Conservation (phyloP, 2,888 invertebrate species). For the Cyclophora punctaria region DNA sequence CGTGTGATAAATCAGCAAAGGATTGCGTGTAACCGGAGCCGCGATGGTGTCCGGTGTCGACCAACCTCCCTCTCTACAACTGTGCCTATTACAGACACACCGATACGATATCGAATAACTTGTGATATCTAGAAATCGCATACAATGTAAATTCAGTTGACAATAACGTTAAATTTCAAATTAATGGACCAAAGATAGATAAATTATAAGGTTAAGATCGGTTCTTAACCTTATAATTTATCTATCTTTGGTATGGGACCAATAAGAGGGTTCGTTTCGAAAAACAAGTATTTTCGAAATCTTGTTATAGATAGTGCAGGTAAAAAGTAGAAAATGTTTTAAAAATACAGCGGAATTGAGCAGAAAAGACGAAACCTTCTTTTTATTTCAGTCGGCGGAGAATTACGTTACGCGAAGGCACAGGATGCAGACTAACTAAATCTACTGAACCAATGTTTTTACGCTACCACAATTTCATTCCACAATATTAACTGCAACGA, state of each 20-base stretch:
- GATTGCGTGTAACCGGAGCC: conserved; percentile 59
- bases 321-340: too few species aligned
- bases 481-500: too few species aligned
- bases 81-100: conserved; percentile 26
- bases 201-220: background rate
- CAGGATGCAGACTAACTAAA: too few species aligned
- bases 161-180: background rate
- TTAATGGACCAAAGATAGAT: background rate
- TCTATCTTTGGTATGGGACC: background rate
- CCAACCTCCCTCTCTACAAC: conserved; percentile 45
- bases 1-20: conserved; percentile 40
- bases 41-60: conserved; percentile 46
- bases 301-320: too few species aligned
- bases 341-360: too few species aligned
- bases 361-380: too few species aligned
- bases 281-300: too few species aligned
- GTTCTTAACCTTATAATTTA: too few species aligned
- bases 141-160: conserved; percentile 15
- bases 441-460: too few species aligned
- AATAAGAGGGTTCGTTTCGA: background rate
- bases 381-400: too few species aligned
- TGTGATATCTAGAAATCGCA: conserved; percentile 23
- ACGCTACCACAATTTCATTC: too few species aligned
- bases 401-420: too few species aligned
- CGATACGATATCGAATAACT: conserved; percentile 32